Conservation (phyloP, 2,113 vertebrate species). For the Aldabrachelys gigantea region DNA sequence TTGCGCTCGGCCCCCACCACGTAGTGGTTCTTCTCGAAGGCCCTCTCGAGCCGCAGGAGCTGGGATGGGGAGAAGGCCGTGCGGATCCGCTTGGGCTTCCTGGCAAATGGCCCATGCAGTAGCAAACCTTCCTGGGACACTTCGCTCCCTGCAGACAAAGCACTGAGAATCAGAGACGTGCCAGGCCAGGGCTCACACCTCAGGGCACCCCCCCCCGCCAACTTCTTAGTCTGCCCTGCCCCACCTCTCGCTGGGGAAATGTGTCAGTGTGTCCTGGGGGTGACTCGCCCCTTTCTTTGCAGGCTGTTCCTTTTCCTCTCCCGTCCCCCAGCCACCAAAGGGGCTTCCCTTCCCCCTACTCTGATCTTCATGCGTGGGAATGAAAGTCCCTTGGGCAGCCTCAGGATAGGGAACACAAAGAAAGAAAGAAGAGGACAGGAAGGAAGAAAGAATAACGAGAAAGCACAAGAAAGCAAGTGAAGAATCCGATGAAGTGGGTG, state of each 20-base stretch:
- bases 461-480: neutral
- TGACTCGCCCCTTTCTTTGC: neutral
- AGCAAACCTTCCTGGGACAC: constrained; percentile 94
- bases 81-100: constrained; percentile 97
- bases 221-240: neutral
- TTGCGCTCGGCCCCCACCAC: constrained; percentile 96
- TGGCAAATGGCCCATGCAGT: constrained; percentile 94
- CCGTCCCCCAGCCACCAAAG: neutral
- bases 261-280: neutral
- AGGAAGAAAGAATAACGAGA: neutral
- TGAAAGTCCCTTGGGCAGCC: neutral
- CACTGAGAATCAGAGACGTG: accelerated
- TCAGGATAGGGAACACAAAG: neutral
- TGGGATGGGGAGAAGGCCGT: constrained; percentile 97
- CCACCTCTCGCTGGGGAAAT: too few relatives aligned
- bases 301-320: neutral
- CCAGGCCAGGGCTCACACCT: neutral
- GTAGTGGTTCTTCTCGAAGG: constrained; percentile 99
- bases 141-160: constrained; percentile 83
- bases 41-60: constrained; percentile 92
- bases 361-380: neutral
- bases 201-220: too few relatives aligned
- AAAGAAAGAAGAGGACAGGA: neutral
- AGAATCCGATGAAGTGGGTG: too few relatives aligned
- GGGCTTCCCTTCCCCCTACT: neutral